A percentile compares a stretch with the other conserved stretches of the same genome.
These are phyloP conservation scores for Helicolenus hilgendorfi DNA, from an alignment of 2,797 vertebrate species.

Conservation along the genomic window DNA sequence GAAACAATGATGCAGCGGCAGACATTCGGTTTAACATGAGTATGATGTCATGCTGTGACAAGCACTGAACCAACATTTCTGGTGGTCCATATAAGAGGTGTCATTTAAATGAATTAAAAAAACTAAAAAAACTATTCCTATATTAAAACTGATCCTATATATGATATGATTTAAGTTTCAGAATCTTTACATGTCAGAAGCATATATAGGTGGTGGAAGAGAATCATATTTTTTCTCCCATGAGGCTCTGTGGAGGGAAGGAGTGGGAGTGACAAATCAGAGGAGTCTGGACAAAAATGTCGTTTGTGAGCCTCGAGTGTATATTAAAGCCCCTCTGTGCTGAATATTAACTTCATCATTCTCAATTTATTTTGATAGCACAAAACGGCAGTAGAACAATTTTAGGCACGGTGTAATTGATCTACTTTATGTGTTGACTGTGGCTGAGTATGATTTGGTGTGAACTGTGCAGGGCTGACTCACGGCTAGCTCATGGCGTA, in stretches of 20 bases:
- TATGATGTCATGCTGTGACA: constrained; percentile 69
- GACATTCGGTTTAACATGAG: constrained; percentile 9
- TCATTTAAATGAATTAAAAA: not conserved
- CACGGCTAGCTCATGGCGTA: not conserved
- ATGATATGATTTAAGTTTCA: not conserved
- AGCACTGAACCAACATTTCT: not conserved
- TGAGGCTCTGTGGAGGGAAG: not conserved
- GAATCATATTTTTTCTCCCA: constrained; percentile 3
- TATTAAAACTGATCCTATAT: not conserved
- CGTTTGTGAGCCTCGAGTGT: constrained; percentile 61
- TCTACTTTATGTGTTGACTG: constrained; percentile 39
- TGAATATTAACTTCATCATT: constrained; percentile 51
- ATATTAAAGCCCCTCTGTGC: constrained; percentile 50
- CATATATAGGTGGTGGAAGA: not conserved
- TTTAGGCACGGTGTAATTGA: constrained; percentile 45
- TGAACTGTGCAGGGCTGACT: not conserved
- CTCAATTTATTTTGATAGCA: constrained; percentile 55
- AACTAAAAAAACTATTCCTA: not conserved
- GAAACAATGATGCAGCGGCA: constrained; percentile 63
- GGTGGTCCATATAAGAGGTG: not conserved
- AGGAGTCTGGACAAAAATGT: not conserved
- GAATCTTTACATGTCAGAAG: not conserved
- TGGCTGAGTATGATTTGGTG: not conserved
- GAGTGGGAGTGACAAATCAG: constrained; percentile 26
- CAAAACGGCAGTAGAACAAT: constrained; percentile 20